Evolutionary conservation across 2,888 invertebrate species (phyloP), one percentile per base, ranked within the genome.

Genomic region (Athripsodes cinereus): DNA sequence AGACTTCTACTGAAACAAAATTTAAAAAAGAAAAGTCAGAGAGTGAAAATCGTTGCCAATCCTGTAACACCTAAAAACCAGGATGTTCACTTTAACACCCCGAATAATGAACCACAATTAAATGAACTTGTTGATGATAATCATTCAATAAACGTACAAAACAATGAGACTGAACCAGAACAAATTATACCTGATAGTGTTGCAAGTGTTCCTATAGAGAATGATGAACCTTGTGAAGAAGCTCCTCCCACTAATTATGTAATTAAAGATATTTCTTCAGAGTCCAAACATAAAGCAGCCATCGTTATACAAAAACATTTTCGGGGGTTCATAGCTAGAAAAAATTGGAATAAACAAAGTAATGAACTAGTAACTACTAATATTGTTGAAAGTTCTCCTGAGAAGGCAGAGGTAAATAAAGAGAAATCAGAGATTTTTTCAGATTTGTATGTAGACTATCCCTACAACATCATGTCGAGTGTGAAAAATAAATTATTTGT

Each of bases 381-480:
- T 19, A 47, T 20, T 20, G 16, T 11, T 20, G 19, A 20, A 47
- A 13, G 8, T 13, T 16, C 44, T 8, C 16, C 44, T 11, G 47
- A 20, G 3, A 47, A 47, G 20, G 19, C 19, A 5, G 19, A 47
- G 20, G 8, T 8, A 2, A 47, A 47, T 47, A 20, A 44, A 47
- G 47, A 20, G 8, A 20, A 19, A 47, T 47, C 21, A 5, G 3
- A 19, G 8, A 19, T 47, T 3, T 51, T 19, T 21, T 22, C 16
- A 6, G 22, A 53, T 20, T 16, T 56, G 49, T 53, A 44, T 44
- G 19, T 57, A 21, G 46, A 53, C 10, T 60, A 57, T 34, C 60
- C 60, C 10, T 60, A 53, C 34, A 60, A 60, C 50, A 53, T 60
- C 22, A 60, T 60, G 22, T 49, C 51, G 16, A 53, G 57, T 19